phyloP scores from a whole-genome alignment of 2,113 vertebrate genomes.

The Brienomyrus brachyistius region DNA sequence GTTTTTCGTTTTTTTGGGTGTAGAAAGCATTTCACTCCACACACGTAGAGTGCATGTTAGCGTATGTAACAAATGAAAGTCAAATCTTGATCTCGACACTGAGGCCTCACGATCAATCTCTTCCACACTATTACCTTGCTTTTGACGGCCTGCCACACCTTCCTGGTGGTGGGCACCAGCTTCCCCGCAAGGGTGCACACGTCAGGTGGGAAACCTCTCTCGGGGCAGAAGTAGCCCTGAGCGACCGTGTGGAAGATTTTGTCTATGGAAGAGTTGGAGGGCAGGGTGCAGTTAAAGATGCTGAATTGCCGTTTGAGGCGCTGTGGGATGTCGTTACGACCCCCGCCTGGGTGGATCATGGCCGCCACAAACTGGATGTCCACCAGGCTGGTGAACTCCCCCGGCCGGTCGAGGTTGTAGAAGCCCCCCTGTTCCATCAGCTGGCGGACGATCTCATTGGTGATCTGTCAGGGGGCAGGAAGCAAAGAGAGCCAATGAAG shows the following conservation, averaged over 20 bases:
- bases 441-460: slow-evolving; percentile 78
- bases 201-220: slow-evolving; percentile 53
- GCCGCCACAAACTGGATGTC: slow-evolving; percentile 72
- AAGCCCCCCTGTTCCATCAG: slow-evolving; percentile 78
- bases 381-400: slow-evolving; percentile 66
- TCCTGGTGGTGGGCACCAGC: slow-evolving; percentile 63
- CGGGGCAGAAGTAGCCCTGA: slow-evolving; percentile 68
- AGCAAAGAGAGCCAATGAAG: neutral
- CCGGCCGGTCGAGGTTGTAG: slow-evolving; percentile 73
- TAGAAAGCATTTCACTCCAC: neutral
- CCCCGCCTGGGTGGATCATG: slow-evolving; percentile 77
- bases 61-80: neutral
- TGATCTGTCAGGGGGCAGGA: slow-evolving; percentile 55
- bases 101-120: neutral
- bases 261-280: slow-evolving; percentile 72
- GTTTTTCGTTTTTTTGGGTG: too few relatives aligned
- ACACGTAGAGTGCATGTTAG: neutral
- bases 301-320: slow-evolving; percentile 74
- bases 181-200: slow-evolving; percentile 58
- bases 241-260: slow-evolving; percentile 70
- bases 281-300: slow-evolving; percentile 72
- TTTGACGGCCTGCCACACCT: slow-evolving; percentile 72
- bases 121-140: slow-evolving; percentile 55
- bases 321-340: slow-evolving; percentile 74
- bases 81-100: neutral